phyloP scores from a whole-genome alignment of 2,113 vertebrate species.

The Saccopteryx leptura region DNA sequence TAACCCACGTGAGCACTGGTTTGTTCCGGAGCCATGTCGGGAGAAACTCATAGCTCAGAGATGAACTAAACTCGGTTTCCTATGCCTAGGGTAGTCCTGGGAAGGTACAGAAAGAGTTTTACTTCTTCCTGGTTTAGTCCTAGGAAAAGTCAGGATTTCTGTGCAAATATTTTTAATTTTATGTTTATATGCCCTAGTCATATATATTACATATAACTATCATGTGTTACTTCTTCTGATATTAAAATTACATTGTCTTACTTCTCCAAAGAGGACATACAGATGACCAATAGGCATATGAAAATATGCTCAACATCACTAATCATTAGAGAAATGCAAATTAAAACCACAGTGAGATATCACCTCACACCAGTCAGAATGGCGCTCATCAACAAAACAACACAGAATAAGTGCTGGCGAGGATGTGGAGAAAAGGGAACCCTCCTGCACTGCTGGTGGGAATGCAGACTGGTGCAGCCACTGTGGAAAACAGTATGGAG shows the following conservation, averaged over 20 bases:
- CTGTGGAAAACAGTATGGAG: no score
- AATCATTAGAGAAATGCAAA: no score
- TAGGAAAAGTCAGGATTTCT: constrained; percentile 33
- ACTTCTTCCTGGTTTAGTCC: background rate
- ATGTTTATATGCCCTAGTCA: constrained; percentile 9
- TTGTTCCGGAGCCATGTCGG: background rate
- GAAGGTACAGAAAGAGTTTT: background rate
- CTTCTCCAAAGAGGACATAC: no score
- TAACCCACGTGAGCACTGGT: background rate
- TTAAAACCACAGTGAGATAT: no score
- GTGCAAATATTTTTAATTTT: constrained; percentile 32
- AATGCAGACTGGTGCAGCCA: no score
- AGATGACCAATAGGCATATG: no score
- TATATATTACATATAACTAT: background rate
- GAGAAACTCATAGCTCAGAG: background rate
- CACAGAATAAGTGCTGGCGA: no score
- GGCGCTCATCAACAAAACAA: no score
- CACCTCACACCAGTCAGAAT: no score
- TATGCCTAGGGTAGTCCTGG: background rate
- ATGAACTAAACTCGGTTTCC: background rate
- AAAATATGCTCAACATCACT: no score
- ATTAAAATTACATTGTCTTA: background rate
- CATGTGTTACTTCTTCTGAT: background rate
- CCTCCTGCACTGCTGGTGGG: no score
- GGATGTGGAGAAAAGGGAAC: no score